Evolutionary conservation across 2,888 invertebrate genomes (phyloP).

Genomic region (Monopis laevigella): DNA sequence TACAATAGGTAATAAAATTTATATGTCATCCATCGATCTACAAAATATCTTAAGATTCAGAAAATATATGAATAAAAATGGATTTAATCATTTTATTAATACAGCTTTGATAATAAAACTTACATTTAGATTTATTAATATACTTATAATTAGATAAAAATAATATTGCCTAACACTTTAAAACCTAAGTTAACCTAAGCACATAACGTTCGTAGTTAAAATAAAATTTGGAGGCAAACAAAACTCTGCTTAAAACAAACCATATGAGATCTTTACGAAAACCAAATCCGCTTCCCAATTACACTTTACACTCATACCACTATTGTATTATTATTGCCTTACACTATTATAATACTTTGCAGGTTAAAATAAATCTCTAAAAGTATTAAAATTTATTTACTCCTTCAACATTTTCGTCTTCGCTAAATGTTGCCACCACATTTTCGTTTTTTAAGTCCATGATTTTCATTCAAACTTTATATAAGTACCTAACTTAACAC

Average conservation of each 20-base stretch:
- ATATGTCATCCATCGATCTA: too few species aligned
- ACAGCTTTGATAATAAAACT: not conserved
- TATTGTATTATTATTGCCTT: constrained; percentile 25
- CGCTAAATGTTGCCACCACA: too few species aligned
- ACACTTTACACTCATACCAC: constrained; percentile 38
- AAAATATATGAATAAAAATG: too few species aligned
- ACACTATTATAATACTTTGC: constrained; percentile 8
- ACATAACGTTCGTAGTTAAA: constrained; percentile 31
- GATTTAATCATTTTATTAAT: too few species aligned
- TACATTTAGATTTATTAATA: constrained; percentile 24
- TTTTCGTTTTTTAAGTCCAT: too few species aligned
- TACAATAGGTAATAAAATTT: too few species aligned
- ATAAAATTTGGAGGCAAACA: constrained; percentile 65
- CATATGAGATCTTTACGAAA: constrained; percentile 67
- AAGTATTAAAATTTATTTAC: too few species aligned
- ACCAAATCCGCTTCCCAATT: constrained; percentile 58
- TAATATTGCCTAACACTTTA: constrained; percentile 34
- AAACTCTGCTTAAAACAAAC: constrained; percentile 68
- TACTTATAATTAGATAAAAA: constrained; percentile 29
- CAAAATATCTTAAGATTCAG: too few species aligned
- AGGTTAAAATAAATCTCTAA: not conserved
- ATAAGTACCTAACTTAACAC: too few species aligned
- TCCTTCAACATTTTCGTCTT: too few species aligned
- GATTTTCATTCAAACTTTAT: too few species aligned
- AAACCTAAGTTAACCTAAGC: constrained; percentile 6